These are phyloP conservation scores for Mandrillus leucophaeus DNA, from an alignment of 2,113 vertebrate genomes.

Conservation along the genomic window DNA sequence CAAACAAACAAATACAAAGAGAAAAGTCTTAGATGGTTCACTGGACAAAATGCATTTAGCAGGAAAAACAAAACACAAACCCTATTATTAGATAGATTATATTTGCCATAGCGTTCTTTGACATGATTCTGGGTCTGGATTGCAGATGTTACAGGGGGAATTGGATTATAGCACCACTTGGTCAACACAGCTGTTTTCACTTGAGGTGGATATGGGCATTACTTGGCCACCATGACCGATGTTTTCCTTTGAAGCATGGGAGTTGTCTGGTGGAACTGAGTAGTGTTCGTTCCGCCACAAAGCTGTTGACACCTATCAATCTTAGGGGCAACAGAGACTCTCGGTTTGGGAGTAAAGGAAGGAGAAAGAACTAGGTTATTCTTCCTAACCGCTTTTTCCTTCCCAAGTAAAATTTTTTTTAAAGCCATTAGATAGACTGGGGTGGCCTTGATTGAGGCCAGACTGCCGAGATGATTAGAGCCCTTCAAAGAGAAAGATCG, in stretches of 20 bases:
- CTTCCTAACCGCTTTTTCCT: background rate
- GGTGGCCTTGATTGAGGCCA: background rate
- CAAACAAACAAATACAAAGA: background rate
- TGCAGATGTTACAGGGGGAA: background rate
- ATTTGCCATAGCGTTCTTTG: background rate
- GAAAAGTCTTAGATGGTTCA: background rate
- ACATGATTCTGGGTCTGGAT: background rate
- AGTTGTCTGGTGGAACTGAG: no score
- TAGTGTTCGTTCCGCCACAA: background rate
- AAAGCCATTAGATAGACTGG: background rate
- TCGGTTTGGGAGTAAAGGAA: background rate
- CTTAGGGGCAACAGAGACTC: background rate
- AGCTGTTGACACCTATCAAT: background rate
- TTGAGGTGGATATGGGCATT: background rate
- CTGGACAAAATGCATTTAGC: background rate
- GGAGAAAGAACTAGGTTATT: background rate
- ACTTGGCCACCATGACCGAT: background rate
- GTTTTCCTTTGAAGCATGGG: background rate
- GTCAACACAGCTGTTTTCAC: background rate
- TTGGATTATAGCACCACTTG: background rate
- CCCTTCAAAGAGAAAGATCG: background rate
- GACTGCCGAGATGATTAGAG: background rate
- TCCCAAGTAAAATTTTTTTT: background rate
- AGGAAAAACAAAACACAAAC: background rate
- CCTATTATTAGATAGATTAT: background rate